Percentiles rank a stretch among this genome's conserved stretches.
Conservation (phyloP, 1,140 invertebrate genomes). For the Zaprionus africanus region DNA sequence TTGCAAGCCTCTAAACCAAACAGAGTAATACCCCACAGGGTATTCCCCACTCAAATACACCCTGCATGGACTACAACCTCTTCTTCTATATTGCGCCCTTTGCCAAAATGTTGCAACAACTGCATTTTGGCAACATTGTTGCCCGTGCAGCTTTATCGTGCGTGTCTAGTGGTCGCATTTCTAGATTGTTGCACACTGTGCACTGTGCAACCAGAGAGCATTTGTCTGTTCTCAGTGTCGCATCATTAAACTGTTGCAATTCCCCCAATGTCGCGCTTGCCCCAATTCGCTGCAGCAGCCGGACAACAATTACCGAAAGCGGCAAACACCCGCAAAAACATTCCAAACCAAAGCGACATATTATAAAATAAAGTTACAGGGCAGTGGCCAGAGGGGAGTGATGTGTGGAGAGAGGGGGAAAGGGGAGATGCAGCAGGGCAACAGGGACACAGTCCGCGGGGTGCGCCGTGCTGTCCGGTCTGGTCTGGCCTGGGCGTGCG, state of each 20-base stretch:
- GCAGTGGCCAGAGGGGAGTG: background rate
- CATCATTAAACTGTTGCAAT: constrained; percentile 56
- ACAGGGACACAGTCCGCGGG: background rate
- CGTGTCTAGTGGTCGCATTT: constrained; percentile 42
- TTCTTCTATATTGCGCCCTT: background rate
- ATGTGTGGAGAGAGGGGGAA: too few species aligned
- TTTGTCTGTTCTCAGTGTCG: constrained; percentile 1
- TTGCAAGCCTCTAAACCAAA: too few species aligned
- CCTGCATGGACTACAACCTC: background rate
- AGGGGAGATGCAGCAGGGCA: background rate
- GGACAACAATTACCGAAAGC: constrained; percentile 45
- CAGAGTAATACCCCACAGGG: background rate
- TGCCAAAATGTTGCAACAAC: constrained; percentile 13
- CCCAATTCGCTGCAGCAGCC: constrained; percentile 43
- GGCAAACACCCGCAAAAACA: constrained; percentile 55
- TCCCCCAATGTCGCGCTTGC: constrained; percentile 2
- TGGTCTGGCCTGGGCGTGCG: constrained; percentile 18
- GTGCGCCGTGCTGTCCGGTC: constrained; percentile 4
- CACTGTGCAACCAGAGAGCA: constrained; percentile 18
- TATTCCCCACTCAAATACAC: background rate
- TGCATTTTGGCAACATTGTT: constrained; percentile 42
- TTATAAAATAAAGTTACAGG: constrained; percentile 68
- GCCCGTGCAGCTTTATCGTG: constrained; percentile 36
- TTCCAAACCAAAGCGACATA: constrained; percentile 61
- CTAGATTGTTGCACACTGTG: constrained; percentile 32